Conservation (phyloP, 2,797 vertebrate species). For the Acestrorhynchus altus region DNA sequence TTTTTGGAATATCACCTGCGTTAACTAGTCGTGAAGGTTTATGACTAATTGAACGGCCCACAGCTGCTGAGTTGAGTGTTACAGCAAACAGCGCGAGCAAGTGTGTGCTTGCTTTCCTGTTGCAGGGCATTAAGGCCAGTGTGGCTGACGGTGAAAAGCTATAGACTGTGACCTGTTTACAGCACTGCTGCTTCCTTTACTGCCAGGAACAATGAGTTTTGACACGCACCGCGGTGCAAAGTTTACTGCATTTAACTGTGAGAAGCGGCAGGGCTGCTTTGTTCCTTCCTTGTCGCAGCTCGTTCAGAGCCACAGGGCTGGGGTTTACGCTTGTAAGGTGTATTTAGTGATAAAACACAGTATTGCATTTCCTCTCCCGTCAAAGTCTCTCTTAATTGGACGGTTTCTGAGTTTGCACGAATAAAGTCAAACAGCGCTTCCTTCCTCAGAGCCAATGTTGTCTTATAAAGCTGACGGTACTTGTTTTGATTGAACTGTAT, state of each 20-base stretch:
- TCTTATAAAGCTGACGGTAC: no score
- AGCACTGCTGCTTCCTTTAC: constrained; percentile 37
- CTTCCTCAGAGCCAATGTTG: no score
- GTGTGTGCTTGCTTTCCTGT: background rate
- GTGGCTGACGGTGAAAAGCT: background rate
- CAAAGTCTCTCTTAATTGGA: no score
- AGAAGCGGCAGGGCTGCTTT: background rate
- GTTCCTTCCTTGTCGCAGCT: background rate
- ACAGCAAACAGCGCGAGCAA: background rate
- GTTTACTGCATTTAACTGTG: constrained; percentile 7
- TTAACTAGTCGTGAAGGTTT: background rate
- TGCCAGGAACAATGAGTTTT: constrained; percentile 39
- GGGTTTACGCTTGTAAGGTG: background rate
- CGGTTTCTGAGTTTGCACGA: no score
- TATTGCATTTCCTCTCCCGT: no score
- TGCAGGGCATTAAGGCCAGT: background rate
- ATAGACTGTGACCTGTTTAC: constrained; percentile 5
- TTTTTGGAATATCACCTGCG: background rate
- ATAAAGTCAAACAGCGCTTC: no score
- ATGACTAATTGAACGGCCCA: background rate
- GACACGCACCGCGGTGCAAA: constrained; percentile 36
- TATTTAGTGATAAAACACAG: no score
- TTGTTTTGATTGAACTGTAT: no score
- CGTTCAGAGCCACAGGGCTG: background rate
- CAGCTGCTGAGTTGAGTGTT: background rate